Percentiles rank a stretch among this genome's conserved stretches.
These are phyloP conservation scores for Leucozona laternaria DNA, from an alignment of 2,888 invertebrate species.

Conservation along the genomic window DNA sequence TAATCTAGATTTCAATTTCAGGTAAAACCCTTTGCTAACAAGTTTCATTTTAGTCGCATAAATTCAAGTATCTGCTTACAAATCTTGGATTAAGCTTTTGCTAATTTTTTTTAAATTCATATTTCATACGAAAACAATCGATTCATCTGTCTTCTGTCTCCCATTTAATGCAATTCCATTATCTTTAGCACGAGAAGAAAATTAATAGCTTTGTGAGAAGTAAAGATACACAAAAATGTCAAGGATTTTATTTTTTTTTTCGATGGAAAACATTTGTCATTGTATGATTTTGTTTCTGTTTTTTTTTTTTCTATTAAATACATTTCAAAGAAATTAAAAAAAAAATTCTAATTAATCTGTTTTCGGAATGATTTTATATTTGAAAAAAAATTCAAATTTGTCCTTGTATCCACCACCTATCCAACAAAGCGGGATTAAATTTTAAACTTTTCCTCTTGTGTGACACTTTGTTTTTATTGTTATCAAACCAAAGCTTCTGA, in stretches of 20 bases:
- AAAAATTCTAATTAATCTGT: constrained; percentile 16
- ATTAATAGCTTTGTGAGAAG: too few relatives aligned
- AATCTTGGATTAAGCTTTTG: too few relatives aligned
- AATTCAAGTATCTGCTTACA: too few relatives aligned
- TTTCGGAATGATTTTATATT: background rate
- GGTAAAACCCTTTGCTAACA: too few relatives aligned
- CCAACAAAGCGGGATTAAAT: background rate
- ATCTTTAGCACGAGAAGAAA: too few relatives aligned
- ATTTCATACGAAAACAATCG: too few relatives aligned
- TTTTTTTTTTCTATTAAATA: background rate
- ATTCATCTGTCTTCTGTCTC: too few relatives aligned
- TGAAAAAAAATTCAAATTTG: background rate
- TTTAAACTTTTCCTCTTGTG: background rate
- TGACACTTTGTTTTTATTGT: background rate
- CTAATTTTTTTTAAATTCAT: too few relatives aligned
- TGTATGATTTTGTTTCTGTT: background rate
- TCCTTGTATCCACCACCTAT: background rate
- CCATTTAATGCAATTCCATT: too few relatives aligned
- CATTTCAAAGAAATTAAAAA: background rate
- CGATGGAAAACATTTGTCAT: background rate
- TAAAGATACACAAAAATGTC: background rate
- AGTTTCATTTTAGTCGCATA: too few relatives aligned
- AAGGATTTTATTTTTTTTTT: background rate
- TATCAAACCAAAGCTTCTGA: background rate
- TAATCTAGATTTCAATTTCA: too few relatives aligned